Evolutionary conservation across 2,797 vertebrate genomes (phyloP).

Genomic region (Gymnopithys bicolor): DNA sequence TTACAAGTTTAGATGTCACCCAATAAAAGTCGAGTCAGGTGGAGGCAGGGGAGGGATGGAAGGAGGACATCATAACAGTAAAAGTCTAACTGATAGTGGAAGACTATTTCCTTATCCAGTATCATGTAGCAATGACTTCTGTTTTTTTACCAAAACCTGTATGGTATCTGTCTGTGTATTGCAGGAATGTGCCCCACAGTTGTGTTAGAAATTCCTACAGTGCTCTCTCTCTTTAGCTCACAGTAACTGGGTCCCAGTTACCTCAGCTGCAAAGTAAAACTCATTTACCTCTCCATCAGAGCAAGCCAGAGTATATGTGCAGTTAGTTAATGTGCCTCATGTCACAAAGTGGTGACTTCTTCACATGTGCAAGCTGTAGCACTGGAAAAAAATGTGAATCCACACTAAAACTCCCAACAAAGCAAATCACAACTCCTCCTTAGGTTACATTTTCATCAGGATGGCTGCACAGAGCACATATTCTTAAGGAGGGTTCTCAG

Average conservation of each 20-base stretch:
- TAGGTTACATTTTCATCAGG: not conserved
- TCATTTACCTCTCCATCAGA: not conserved
- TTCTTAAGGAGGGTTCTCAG: not conserved
- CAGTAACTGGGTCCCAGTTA: not conserved
- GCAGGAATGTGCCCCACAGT: not conserved
- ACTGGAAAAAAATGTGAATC: not conserved
- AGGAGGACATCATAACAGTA: not conserved
- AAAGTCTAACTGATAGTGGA: not conserved
- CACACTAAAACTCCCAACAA: not conserved
- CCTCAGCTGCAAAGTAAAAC: not conserved
- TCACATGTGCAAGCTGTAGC: not conserved
- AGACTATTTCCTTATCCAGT: not conserved
- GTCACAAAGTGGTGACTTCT: not conserved
- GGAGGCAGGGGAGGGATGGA: not conserved
- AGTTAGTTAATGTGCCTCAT: not conserved
- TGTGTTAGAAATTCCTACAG: not conserved
- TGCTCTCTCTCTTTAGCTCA: not conserved
- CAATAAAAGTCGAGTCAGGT: not conserved
- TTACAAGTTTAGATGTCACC: not conserved
- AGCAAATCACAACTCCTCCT: not conserved
- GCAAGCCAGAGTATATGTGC: not conserved
- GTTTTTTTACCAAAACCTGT: not conserved
- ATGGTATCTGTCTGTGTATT: not conserved
- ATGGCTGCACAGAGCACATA: not conserved
- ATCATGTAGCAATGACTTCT: not conserved